Conservation (phyloP, 1,140 invertebrate species). For the Hydropsyche tenuis region DNA sequence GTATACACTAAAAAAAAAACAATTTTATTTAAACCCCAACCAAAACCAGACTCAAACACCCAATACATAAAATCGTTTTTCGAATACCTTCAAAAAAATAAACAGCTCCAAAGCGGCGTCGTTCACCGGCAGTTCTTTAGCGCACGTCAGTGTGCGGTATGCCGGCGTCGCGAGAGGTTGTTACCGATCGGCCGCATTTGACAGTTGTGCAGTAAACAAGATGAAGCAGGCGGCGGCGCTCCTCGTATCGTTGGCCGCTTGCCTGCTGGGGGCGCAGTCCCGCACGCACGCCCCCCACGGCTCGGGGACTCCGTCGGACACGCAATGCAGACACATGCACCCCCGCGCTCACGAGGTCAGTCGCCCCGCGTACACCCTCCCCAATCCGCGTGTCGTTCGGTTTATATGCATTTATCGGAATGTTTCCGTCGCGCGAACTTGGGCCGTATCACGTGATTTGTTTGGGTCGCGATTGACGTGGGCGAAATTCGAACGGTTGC, state of each 20-base stretch:
- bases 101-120: no score
- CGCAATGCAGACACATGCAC: conserved; percentile 7
- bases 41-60: no score
- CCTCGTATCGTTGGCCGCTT: background rate
- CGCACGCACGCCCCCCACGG: conserved; percentile 6
- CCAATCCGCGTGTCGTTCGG: background rate
- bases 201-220: background rate
- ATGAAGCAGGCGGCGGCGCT: background rate
- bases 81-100: no score
- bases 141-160: conserved; percentile 20
- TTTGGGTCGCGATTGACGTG: no score
- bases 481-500: no score
- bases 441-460: no score
- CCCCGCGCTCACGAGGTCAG: conserved; percentile 26
- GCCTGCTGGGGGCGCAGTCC: background rate
- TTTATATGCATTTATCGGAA: background rate
- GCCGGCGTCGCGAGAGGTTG: background rate
- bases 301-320: background rate
- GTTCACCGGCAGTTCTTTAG: no score
- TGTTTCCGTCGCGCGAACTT: no score
- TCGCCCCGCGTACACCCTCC: background rate
- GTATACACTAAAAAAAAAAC: no score
- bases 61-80: no score
- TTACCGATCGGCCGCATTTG: background rate
- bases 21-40: no score